Evolutionary conservation across 2,888 invertebrate species (phyloP).

Genomic region (Euclidia mi): DNA sequence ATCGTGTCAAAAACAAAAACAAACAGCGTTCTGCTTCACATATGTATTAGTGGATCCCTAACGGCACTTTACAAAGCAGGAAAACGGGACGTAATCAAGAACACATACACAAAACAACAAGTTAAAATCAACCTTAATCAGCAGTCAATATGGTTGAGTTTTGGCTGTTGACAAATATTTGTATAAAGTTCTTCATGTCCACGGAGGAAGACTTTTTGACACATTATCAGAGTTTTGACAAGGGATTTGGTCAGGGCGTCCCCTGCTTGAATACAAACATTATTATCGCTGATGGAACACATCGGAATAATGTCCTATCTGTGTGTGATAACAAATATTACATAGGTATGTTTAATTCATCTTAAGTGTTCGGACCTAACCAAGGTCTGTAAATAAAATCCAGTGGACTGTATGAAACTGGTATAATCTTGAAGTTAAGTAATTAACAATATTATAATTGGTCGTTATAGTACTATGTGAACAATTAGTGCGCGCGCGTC

Average conservation of each 20-base stretch:
- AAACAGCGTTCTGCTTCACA: neutral
- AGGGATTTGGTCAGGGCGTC: conserved; percentile 37
- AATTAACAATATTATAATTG: too few species aligned
- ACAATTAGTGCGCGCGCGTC: too few species aligned
- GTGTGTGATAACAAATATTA: neutral
- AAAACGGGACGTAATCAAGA: conserved; percentile 15
- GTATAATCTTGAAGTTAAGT: too few species aligned
- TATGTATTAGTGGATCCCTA: conserved; percentile 19
- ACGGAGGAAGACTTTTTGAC: conserved; percentile 35
- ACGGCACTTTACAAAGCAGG: conserved; percentile 20
- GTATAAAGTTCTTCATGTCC: conserved; percentile 1
- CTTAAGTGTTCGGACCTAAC: too few species aligned
- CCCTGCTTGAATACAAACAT: conserved; percentile 35
- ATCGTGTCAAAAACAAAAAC: conserved; percentile 2
- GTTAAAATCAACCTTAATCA: conserved; percentile 5
- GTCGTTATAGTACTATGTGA: too few species aligned
- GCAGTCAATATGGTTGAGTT: neutral
- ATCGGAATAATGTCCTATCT: conserved; percentile 13
- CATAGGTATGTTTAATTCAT: neutral
- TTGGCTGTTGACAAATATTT: neutral
- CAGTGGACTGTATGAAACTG: too few species aligned
- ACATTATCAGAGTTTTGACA: conserved; percentile 61
- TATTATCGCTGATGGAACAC: conserved; percentile 16
- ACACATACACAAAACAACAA: neutral
- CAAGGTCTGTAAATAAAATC: too few species aligned